Conservation (phyloP, 1,140 invertebrate species). For the Teleopsis dalmanni region DNA sequence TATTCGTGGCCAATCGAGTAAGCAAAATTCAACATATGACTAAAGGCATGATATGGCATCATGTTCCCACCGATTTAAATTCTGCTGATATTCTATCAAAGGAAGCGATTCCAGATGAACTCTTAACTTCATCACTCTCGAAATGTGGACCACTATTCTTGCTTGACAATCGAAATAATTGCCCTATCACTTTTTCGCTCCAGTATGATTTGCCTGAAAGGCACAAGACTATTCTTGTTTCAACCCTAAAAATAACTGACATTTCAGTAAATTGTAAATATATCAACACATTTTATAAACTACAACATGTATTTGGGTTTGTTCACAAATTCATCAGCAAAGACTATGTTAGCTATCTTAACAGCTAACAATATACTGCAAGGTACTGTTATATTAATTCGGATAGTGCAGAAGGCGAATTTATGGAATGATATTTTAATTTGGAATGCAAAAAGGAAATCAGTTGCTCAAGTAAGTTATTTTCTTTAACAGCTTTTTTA, state of each 20-base stretch:
- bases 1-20: constrained; percentile 34
- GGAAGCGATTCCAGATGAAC: constrained; percentile 23
- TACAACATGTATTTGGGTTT: constrained; percentile 8
- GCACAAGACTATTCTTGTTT: constrained; percentile 6
- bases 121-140: constrained; percentile 35
- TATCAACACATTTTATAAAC: constrained; percentile 1
- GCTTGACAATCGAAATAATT: constrained; percentile 5
- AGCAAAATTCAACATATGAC: constrained; percentile 34
- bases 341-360: constrained; percentile 6
- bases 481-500: constrained; percentile 30
- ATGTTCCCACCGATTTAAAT: constrained; percentile 32
- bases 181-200: neutral
- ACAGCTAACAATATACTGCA: neutral
- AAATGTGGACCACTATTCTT: constrained; percentile 28
- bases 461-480: constrained; percentile 14
- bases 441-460: neutral
- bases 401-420: constrained; percentile 14
- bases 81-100: constrained; percentile 45
- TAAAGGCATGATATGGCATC: constrained; percentile 21
- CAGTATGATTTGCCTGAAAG: constrained; percentile 8
- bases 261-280: neutral
- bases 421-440: constrained; percentile 10
- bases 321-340: neutral
- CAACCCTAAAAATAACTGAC: neutral
- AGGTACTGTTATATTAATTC: constrained; percentile 3